A percentile compares a stretch with the other conserved stretches of the same genome.
phyloP scores from a whole-genome alignment of 2,797 vertebrate species.

The Gymnoscopelus braueri region DNA sequence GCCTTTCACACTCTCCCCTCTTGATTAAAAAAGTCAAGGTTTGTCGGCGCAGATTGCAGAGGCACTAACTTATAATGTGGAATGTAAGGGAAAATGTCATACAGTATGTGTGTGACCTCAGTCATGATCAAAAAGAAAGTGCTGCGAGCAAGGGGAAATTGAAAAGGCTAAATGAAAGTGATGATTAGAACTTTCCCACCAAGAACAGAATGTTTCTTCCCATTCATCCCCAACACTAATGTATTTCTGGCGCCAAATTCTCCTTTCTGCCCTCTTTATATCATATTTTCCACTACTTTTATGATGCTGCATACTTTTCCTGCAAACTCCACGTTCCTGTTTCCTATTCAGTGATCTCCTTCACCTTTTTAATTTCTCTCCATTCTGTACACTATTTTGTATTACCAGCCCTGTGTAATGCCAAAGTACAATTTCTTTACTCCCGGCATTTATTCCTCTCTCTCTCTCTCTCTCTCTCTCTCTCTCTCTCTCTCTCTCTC shows the following conservation, averaged over 20 bases:
- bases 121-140: constrained; percentile 26
- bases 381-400: constrained; percentile 46
- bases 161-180: constrained; percentile 9
- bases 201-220: constrained; percentile 40
- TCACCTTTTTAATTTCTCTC: constrained; percentile 47
- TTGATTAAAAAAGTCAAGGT: not conserved
- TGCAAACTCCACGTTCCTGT: not conserved
- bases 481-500: not conserved
- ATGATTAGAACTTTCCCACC: constrained; percentile 42
- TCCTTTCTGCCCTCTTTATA: constrained; percentile 40
- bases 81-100: constrained; percentile 21
- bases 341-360: constrained; percentile 51
- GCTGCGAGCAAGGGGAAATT: not conserved
- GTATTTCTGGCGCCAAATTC: constrained; percentile 50
- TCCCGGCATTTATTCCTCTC: constrained; percentile 29
- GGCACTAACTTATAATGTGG: constrained; percentile 28
- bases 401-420: constrained; percentile 21
- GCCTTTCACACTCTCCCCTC: no score
- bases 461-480: not conserved
- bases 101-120: constrained; percentile 20
- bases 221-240: constrained; percentile 54
- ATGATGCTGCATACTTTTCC: constrained; percentile 31
- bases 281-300: constrained; percentile 39
- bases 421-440: no score
- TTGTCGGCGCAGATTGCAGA: constrained; percentile 15